phyloP scores from a whole-genome alignment of 37 sponge, comb jelly and placozoan genomes.

The Lycopodina hypogea region DNA sequence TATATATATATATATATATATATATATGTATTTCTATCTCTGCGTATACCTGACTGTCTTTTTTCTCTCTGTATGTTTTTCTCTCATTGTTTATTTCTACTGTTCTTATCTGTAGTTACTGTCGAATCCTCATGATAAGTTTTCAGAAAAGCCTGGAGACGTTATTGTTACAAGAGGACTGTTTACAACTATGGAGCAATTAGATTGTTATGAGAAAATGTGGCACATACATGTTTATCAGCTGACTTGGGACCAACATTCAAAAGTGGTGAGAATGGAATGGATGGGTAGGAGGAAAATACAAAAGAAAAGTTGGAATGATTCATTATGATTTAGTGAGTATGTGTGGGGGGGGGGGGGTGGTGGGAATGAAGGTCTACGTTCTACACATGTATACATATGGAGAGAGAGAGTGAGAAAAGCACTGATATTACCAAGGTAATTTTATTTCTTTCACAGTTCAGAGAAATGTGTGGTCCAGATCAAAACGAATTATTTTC shows the following conservation, averaged over 20 bases:
- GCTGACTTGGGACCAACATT: constrained; percentile 34
- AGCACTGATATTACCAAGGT: neutral
- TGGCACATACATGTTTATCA: constrained; percentile 66
- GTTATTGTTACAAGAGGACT: constrained; percentile 4
- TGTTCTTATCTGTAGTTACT: neutral
- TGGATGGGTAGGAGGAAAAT: neutral
- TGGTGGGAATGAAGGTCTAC: no score
- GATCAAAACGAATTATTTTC: constrained; percentile 34
- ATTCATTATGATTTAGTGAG: neutral
- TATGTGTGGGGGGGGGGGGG: no score
- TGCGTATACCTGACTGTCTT: no score
- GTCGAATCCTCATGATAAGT: neutral
- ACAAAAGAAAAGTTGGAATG: no score
- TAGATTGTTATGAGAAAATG: constrained; percentile 63
- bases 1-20: no score
- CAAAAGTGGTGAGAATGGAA: constrained; percentile 20
- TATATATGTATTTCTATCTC: no score
- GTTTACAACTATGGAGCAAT: constrained; percentile 30
- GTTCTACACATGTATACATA: no score
- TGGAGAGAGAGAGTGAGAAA: no score
- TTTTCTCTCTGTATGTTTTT: neutral
- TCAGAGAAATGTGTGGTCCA: constrained; percentile 18
- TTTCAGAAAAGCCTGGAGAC: neutral
- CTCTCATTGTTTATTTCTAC: neutral
- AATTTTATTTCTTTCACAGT: constrained; percentile 14